Evolutionary conservation across 2,888 invertebrate species (phyloP), one percentile per base, ranked within the genome.

Genomic region (Microctonus aethiopoides): DNA sequence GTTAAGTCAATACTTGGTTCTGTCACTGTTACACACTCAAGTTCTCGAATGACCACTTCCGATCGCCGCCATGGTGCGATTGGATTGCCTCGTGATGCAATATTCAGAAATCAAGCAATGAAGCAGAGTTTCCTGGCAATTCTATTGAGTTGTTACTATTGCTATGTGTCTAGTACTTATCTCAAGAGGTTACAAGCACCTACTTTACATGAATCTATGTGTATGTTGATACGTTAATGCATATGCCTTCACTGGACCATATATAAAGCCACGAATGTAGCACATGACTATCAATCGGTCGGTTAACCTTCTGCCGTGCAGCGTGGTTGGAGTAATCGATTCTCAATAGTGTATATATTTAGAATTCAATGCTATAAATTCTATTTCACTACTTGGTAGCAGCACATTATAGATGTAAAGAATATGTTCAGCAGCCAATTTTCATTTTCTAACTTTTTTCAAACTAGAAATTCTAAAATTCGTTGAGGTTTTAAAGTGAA

Each of bases 121-220:
- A 11, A n/a, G 16, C 20, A 4, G 9, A 16, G 46, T 41, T n/a
- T 0, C 2, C 13, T 4, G 46, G 46, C 16, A n/a, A 7, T 4
- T 46, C 16, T 6, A 84, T 83, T 79, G 79, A 81, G 77, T 80
- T 78, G 81, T 81, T 81, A 82, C 80, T 76, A 75, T 81, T 80
- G 82, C 79, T 80, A 81, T 80, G 77, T 72, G 78, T 66, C 24
- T 46, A 7, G 72, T 79, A 81, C 82, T 83, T 77, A 79, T 78
- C 80, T 80, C 79, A 74, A 79, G 78, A 77, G 78, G 71, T 63
- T 70, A 67, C 74, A 68, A 72, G 29, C 29, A 5, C n/a, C 65
- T 46, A 65, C 36, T 10, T 11, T 2, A 39, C 39, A n/a, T 13
- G n/a, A n/a, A 39, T 46, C n/a, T 4, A 46, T 46, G 7, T 20